These are phyloP conservation scores for Rhizoglyphus robini DNA, from an alignment of 1,140 invertebrate genomes.

Conservation along the genomic window DNA sequence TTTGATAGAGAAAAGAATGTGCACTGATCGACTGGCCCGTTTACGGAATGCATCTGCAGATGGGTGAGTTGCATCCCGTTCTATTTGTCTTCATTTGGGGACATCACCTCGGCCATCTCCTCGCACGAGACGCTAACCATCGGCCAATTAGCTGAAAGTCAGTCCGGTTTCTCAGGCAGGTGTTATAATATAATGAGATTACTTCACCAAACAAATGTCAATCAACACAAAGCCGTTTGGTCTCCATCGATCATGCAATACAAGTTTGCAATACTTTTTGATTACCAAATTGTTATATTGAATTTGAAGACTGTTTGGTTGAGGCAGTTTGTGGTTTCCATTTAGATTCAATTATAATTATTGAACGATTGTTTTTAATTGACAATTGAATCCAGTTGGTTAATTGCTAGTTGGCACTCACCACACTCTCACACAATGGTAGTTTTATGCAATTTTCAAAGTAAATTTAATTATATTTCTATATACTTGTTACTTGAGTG, in stretches of 20 bases:
- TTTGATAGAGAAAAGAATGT: neutral
- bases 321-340: too few relatives aligned
- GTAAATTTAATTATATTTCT: too few relatives aligned
- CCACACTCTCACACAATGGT: too few relatives aligned
- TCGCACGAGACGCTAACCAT: neutral
- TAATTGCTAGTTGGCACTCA: too few relatives aligned
- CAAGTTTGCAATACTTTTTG: too few relatives aligned
- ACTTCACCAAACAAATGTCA: neutral
- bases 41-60: neutral
- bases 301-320: too few relatives aligned
- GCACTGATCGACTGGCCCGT: neutral
- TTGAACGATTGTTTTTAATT: too few relatives aligned
- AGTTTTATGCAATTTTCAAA: too few relatives aligned
- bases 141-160: neutral
- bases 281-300: too few relatives aligned
- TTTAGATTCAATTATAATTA: too few relatives aligned
- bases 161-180: constrained; percentile 2
- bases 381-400: too few relatives aligned
- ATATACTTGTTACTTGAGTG: too few relatives aligned
- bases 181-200: neutral
- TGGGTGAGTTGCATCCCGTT: neutral
- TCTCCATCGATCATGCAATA: constrained; percentile 1
- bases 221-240: constrained; percentile 5
- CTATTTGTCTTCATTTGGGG: constrained; percentile 9
- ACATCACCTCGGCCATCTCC: neutral